Base-by-base conservation (phyloP, 30 jellyfish, hydroid and myxozoan genomes). In the Aurelia sp. region DNA sequence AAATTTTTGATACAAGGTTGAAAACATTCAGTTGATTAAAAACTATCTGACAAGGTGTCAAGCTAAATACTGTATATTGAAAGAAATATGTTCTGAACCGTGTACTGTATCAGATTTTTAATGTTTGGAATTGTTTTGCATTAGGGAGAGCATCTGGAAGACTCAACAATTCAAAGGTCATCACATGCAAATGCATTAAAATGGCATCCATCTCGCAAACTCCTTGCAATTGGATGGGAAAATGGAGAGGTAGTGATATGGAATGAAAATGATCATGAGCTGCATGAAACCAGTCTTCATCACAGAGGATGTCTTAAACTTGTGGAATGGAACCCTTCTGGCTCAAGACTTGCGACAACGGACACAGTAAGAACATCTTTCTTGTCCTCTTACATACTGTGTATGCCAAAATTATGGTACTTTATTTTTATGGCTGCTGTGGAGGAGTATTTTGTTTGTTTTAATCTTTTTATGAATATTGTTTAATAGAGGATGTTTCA, bases 161-260 rank as follows among this genome's bases (percentile, higher is more conserved):
- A 77, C 67, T 95, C 99, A 13, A 85, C 78, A 18, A 82, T 95
- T 63, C 97, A 89, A 75, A 69, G 96, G 75, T 87, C 92, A 47
- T 50, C 84, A 15, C 71, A 76, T 50, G 96, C 59, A 18, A 51
- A 84, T 31, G 50, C 91, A 64, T 67, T 95, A 13, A 69, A 79
- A 18, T 95, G 99, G 99, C 99, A 95, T 66, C 99, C 99, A 17
- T 40, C 97, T 17, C 80, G 97, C n/a, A 95, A 95, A 70, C 64
- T 95, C n/a, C 80, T 95, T 6, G 99, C 98, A 2, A 59, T 48
- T 78, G 99, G 98, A 4, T 95, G 99, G 99, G 92, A 86, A 22
- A 95, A 86, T 76, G 97, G 97, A 44, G 97, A 87, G 33, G 85
- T 90, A 15, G n/a, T 80, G 20, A 73, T 95, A 31, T 95, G 99